These are phyloP conservation scores for Egretta garzetta DNA, from an alignment of 2,113 vertebrate species.

Conservation along the genomic window DNA sequence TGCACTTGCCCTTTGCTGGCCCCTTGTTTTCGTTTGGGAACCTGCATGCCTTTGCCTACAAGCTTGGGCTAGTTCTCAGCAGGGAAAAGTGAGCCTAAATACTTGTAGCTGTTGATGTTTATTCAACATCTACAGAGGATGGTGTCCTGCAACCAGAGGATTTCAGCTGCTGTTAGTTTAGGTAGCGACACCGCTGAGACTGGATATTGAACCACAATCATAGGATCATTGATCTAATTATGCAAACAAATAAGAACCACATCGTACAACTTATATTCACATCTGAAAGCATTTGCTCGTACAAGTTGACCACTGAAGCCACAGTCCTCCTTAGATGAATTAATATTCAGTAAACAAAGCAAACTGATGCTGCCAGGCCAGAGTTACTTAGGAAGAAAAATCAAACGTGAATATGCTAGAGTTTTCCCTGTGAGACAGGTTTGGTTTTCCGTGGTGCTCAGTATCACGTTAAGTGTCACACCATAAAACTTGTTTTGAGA, in stretches of 20 bases:
- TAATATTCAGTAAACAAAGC: background rate
- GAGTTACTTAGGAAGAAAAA: background rate
- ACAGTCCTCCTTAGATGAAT: background rate
- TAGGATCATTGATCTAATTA: background rate
- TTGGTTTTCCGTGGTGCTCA: background rate
- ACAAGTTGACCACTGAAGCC: background rate
- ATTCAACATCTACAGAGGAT: background rate
- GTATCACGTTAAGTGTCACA: background rate
- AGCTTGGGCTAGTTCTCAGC: background rate
- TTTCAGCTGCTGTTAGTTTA: background rate
- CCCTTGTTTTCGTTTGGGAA: background rate
- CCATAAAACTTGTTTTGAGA: background rate
- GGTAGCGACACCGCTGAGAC: background rate
- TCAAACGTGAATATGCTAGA: background rate
- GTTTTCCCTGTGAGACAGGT: background rate
- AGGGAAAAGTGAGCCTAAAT: background rate
- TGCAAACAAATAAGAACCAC: background rate
- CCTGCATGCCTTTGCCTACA: background rate
- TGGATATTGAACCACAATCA: background rate
- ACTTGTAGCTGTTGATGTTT: background rate
- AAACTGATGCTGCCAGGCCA: background rate
- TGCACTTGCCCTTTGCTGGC: background rate
- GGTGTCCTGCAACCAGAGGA: background rate
- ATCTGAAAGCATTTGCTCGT: background rate
- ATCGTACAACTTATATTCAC: background rate